Conservation (phyloP, 2,888 invertebrate species). For the Alentia gelatinosa region DNA sequence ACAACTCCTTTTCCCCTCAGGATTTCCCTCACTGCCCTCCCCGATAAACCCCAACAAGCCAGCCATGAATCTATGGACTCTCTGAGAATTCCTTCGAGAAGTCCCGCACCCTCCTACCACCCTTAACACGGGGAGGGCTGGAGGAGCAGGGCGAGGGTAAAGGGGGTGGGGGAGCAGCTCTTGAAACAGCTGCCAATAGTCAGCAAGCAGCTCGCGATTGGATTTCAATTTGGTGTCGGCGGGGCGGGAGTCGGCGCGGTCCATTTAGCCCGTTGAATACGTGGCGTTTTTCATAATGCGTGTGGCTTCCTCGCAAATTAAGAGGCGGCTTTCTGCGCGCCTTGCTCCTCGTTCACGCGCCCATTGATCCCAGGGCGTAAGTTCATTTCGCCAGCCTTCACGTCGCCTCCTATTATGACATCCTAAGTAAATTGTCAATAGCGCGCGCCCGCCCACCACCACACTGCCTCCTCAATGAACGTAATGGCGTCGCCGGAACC, state of each 20-base stretch:
- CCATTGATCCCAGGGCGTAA: slow-evolving; percentile 19
- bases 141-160: no score
- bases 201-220: not conserved
- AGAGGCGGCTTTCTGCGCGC: slow-evolving; percentile 16
- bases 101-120: no score
- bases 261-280: not conserved
- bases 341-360: not conserved
- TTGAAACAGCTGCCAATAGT: slow-evolving; percentile 45
- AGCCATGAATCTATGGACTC: no score
- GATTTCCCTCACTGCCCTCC: no score
- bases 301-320: slow-evolving; percentile 19
- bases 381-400: slow-evolving; percentile 9
- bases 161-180: not conserved
- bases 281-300: not conserved
- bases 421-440: slow-evolving; percentile 50
- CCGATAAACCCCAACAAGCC: no score
- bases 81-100: no score
- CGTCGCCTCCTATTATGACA: slow-evolving; percentile 38
- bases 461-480: not conserved
- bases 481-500: slow-evolving; percentile 33
- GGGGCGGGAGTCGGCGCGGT: not conserved
- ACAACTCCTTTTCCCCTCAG: no score
- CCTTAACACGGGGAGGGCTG: no score
- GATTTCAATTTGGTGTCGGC: slow-evolving; percentile 25
- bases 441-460: not conserved